A percentile compares a stretch with the other conserved stretches of the same genome.
phyloP scores from a whole-genome alignment of 1,140 invertebrate genomes.

The Cyclina sinensis region DNA sequence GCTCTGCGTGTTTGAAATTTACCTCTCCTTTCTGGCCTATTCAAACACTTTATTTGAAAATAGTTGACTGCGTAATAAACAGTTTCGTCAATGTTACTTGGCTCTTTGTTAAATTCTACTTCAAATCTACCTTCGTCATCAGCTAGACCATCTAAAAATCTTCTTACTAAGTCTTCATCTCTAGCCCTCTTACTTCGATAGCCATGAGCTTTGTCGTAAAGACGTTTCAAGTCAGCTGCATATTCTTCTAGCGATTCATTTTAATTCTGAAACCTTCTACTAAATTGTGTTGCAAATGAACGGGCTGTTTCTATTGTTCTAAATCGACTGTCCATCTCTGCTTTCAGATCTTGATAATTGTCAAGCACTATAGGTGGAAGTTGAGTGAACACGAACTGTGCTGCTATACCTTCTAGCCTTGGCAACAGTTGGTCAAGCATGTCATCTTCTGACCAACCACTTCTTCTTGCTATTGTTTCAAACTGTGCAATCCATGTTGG shows the following conservation, averaged over 20 bases:
- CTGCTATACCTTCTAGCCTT: background rate
- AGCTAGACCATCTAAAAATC: conserved; percentile 15
- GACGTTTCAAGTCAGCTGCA: conserved; percentile 23
- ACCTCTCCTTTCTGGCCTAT: background rate
- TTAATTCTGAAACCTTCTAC: background rate
- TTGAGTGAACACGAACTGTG: background rate
- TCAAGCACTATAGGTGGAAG: too few species aligned
- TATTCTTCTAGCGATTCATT: conserved; percentile 15
- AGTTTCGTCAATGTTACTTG: conserved; percentile 29
- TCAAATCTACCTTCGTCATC: conserved; percentile 24
- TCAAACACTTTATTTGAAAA: too few species aligned
- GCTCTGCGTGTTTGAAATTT: conserved; percentile 19
- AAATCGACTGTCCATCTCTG: background rate
- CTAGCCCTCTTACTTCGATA: background rate
- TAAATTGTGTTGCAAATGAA: background rate
- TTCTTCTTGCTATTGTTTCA: background rate
- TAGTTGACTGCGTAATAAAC: conserved; percentile 15
- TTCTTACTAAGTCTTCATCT: conserved; percentile 6
- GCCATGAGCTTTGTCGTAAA: conserved; percentile 25
- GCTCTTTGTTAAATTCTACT: conserved; percentile 1
- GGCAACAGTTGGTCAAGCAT: conserved; percentile 36
- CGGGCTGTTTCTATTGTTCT: background rate
- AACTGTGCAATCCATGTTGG: conserved; percentile 25
- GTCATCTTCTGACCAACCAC: conserved; percentile 1
- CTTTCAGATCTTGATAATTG: too few species aligned